Base-by-base conservation (phyloP, 2,797 vertebrate species). In the Phrynocephalus vlangalii region DNA sequence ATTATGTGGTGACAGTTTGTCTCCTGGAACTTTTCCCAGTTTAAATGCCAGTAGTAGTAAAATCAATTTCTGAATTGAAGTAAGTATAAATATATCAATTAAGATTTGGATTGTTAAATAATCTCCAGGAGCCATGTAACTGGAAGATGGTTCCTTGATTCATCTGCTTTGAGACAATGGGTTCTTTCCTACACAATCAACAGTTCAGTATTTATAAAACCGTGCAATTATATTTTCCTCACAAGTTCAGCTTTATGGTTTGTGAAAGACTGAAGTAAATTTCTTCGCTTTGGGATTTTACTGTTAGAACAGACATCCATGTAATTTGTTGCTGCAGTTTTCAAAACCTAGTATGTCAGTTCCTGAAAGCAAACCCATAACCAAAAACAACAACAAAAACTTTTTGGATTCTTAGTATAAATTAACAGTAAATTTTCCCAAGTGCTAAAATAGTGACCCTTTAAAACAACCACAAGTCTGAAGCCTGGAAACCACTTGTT, bases 101-200 rank as follows among this genome's bases (percentile, higher is more conserved):
- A 73, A 80, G 71, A 44, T 63, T 70, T 33, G 5, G 30, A 82
- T 48, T 66, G 73, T 48, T 44, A 33, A 0, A 11, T 0, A 0
- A 2, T 4, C 9, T 60, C 15, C 0, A 0, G 72, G 38, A 16
- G 63, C 38, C 38, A 44, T 24, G 0, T 0, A 0, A 22, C 80
- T 85, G 4, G 22, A 66, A 30, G 85, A 50, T 13, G 22, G 1
- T 50, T 86, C 66, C 60, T 7, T 78, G 72, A 85, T 70, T 80
- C 33, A 15, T 56, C 48, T 79, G 75, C 81, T 93, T 84, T 26
- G 78, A 90, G 84, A 28, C 72, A 66, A 0, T 16, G 16, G 71
- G 16, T 38, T 88, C 20, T n/a, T 50, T 22, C 4, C 26, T 73
- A 52, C 20, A 87, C 56, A 18, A n/a, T 71, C 88, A 44, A 44